These are phyloP conservation scores for Linnaemya tessellans DNA, from an alignment of 2,888 invertebrate species.

Conservation along the genomic window DNA sequence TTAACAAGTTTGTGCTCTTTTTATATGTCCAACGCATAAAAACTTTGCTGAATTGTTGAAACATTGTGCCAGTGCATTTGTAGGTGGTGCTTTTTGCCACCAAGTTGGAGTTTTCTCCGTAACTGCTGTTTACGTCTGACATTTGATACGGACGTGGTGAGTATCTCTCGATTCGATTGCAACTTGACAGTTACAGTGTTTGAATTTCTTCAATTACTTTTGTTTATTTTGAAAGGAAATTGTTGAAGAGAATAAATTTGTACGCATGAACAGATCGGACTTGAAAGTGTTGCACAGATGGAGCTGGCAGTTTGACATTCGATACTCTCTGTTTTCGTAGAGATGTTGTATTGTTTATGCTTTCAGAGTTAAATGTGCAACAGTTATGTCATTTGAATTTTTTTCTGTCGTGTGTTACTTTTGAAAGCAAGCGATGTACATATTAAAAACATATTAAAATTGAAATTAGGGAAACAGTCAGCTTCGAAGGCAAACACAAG, in stretches of 20 bases:
- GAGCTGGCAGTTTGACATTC: neutral
- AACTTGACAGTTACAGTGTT: conserved; percentile 50
- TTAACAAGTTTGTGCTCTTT: conserved; percentile 65
- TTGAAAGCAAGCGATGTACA: conserved; percentile 38
- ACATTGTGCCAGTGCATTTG: conserved; percentile 34
- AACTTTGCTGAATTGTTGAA: conserved; percentile 55
- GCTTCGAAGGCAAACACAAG: conserved; percentile 41
- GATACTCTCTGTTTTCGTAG: conserved; percentile 67
- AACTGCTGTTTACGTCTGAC: conserved; percentile 44
- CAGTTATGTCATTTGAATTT: conserved; percentile 70
- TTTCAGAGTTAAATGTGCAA: conserved; percentile 68
- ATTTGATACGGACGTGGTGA: conserved; percentile 57
- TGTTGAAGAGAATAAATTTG: neutral
- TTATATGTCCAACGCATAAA: conserved; percentile 65
- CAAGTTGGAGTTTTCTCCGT: conserved; percentile 16
- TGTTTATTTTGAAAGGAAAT: conserved; percentile 14
- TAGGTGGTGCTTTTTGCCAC: conserved; percentile 42
- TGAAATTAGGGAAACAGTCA: conserved; percentile 56
- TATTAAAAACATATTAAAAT: conserved; percentile 69
- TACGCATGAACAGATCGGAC: conserved; percentile 29
- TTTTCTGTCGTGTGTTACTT: neutral
- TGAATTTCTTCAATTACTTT: conserved; percentile 9
- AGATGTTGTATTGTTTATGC: conserved; percentile 53
- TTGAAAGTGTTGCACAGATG: neutral
- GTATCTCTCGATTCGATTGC: neutral